A percentile compares a stretch with the other conserved stretches of the same genome.
Evolutionary conservation across 1,140 invertebrate species (phyloP).

Genomic region (Drosophila lowei): DNA sequence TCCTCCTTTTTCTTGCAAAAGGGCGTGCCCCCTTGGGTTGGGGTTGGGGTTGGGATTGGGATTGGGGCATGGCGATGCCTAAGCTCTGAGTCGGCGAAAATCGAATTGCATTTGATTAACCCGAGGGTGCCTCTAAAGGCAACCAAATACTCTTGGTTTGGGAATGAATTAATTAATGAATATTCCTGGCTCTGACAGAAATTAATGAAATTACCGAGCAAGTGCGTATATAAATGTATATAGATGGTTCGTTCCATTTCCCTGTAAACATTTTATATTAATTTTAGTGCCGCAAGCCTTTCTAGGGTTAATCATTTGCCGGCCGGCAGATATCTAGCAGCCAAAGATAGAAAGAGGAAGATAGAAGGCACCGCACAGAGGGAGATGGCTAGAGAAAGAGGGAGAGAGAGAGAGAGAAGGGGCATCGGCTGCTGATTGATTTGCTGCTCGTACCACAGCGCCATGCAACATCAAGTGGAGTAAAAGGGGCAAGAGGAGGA

Average conservation of each 20-base stretch:
- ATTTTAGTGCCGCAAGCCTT: no score
- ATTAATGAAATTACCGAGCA: no score
- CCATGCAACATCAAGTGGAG: constrained; percentile 46
- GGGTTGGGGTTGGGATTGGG: background rate
- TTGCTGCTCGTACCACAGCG: constrained; percentile 18
- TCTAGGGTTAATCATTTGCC: constrained; percentile 49
- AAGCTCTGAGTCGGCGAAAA: constrained; percentile 45
- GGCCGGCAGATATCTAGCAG: constrained; percentile 6
- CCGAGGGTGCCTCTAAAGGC: constrained; percentile 37
- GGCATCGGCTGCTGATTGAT: constrained; percentile 54
- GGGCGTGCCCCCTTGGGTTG: background rate
- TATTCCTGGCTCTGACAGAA: constrained; percentile 8
- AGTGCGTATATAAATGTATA: no score
- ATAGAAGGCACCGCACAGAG: background rate
- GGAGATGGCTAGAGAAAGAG: constrained; percentile 2
- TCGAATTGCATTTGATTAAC: constrained; percentile 54
- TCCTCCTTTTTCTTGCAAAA: background rate
- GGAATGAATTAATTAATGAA: constrained; percentile 18
- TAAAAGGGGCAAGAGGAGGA: constrained; percentile 6
- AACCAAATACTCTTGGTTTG: constrained; percentile 30
- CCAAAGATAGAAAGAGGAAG: constrained; percentile 1
- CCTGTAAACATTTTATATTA: no score
- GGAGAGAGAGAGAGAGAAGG: constrained; percentile 9
- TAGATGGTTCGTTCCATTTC: no score
- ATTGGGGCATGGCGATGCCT: constrained; percentile 34